Conservation (phyloP, 2,888 invertebrate genomes). For the Zele albiditarsus region DNA sequence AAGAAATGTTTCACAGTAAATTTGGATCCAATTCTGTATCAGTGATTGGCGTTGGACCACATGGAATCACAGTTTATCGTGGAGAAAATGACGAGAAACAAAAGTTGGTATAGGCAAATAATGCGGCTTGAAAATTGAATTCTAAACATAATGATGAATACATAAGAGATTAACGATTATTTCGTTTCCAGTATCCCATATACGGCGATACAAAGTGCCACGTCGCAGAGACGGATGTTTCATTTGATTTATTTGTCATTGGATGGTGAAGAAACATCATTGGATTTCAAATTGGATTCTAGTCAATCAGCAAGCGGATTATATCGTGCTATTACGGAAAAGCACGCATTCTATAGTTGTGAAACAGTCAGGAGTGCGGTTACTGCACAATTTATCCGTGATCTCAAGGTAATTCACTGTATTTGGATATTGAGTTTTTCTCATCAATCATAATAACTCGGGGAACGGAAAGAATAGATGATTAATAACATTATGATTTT, state of each 20-base stretch:
- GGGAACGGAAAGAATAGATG: background rate
- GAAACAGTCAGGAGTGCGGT: conserved; percentile 92
- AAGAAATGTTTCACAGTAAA: conserved; percentile 87
- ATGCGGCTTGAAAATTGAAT: background rate
- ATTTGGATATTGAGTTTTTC: background rate
- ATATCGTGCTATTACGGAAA: conserved; percentile 91
- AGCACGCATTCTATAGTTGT: conserved; percentile 94
- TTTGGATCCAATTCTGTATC: conserved; percentile 75
- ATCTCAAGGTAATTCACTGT: conserved; percentile 80
- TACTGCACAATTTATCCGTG: conserved; percentile 90
- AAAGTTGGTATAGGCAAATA: conserved; percentile 70
- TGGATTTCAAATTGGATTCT: conserved; percentile 87
- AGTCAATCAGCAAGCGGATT: conserved; percentile 87
- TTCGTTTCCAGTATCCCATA: conserved; percentile 80
- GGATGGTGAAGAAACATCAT: conserved; percentile 80
- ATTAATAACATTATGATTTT: background rate
- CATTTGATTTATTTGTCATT: conserved; percentile 83
- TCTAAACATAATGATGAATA: too few relatives aligned
- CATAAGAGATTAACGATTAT: too few relatives aligned
- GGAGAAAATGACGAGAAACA: conserved; percentile 80
- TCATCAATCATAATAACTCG: background rate
- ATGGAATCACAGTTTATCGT: conserved; percentile 85
- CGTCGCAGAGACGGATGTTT: conserved; percentile 83
- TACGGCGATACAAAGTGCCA: conserved; percentile 86
- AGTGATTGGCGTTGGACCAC: conserved; percentile 86